Evolutionary conservation across 2,888 invertebrate species (phyloP).

Genomic region (Apamea crenata): DNA sequence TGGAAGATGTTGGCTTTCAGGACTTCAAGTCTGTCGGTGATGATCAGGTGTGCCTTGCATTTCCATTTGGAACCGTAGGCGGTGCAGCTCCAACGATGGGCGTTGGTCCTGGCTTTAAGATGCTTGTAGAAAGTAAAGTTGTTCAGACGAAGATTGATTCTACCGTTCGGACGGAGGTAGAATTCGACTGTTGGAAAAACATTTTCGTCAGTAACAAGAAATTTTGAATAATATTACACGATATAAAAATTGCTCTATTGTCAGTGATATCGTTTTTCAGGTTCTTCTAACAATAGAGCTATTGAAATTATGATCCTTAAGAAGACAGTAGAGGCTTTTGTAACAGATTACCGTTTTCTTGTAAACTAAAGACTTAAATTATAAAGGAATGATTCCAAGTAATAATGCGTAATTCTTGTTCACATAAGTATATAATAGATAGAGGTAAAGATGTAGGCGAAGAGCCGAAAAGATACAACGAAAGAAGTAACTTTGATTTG

Average conservation of each 20-base stretch:
- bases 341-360: neutral
- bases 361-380: slow-evolving; percentile 5
- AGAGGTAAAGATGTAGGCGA: neutral
- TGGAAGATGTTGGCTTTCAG: slow-evolving; percentile 82
- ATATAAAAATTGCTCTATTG: neutral
- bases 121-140: slow-evolving; percentile 87
- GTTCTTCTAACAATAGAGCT: neutral
- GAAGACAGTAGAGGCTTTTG: neutral
- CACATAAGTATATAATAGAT: slow-evolving; percentile 12
- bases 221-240: neutral
- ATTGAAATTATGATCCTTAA: neutral
- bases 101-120: slow-evolving; percentile 82
- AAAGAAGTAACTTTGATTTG: slow-evolving; percentile 28
- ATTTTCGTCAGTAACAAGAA: slow-evolving; percentile 28
- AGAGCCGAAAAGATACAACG: slow-evolving; percentile 16
- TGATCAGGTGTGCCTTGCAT: slow-evolving; percentile 84
- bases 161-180: slow-evolving; percentile 84
- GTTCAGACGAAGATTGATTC: slow-evolving; percentile 84
- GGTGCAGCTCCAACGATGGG: slow-evolving; percentile 86
- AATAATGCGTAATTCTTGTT: slow-evolving; percentile 14
- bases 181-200: slow-evolving; percentile 77
- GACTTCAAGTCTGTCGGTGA: slow-evolving; percentile 84
- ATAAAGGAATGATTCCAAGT: slow-evolving; percentile 5
- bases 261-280: neutral
- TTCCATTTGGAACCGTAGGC: slow-evolving; percentile 85